Conservation (phyloP, 2,113 vertebrate genomes). For the Platysteira castanea region DNA sequence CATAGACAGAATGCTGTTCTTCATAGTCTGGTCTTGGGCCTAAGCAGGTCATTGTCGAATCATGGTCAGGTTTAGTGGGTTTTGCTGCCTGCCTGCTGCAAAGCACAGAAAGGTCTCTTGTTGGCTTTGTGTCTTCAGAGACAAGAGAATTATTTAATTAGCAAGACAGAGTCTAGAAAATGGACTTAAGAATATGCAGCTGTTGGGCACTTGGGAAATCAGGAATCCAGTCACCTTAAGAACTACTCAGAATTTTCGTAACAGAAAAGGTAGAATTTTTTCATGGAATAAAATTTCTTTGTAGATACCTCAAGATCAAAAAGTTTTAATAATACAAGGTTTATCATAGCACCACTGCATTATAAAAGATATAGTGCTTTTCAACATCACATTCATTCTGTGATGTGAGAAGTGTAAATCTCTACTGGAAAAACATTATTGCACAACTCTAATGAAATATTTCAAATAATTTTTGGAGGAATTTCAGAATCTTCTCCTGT, state of each 20-base stretch:
- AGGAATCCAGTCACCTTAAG: accelerated
- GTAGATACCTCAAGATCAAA: neutral
- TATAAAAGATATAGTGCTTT: neutral
- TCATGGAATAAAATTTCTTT: neutral
- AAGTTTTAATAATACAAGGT: neutral
- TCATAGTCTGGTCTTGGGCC: neutral
- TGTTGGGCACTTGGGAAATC: neutral
- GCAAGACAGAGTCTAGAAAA: neutral
- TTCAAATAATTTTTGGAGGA: neutral
- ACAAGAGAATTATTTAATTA: neutral
- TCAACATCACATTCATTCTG: neutral
- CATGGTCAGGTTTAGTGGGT: accelerated
- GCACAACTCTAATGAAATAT: neutral
- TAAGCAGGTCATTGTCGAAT: neutral
- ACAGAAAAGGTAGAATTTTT: neutral
- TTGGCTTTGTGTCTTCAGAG: neutral
- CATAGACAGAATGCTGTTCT: accelerated
- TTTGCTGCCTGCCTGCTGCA: neutral
- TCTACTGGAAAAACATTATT: neutral
- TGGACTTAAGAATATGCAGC: neutral
- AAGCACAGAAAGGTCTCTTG: neutral
- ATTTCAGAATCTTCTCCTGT: neutral
- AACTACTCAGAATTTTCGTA: neutral
- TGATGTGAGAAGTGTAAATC: neutral
- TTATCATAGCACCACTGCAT: neutral